Base-by-base conservation (phyloP, 1,140 invertebrate species). In the Drosophila kohkoa region DNA sequence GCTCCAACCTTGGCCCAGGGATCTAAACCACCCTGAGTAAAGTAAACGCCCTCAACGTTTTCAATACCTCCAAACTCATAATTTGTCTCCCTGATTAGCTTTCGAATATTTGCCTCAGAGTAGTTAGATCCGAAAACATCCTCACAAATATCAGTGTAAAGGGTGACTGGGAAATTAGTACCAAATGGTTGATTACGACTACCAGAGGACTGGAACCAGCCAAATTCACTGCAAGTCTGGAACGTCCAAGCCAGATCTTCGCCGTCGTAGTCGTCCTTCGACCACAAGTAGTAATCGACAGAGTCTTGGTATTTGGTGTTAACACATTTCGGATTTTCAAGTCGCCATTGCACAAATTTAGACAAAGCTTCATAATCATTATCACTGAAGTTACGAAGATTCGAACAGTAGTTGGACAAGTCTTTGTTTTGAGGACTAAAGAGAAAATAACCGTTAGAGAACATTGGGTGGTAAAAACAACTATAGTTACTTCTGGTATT, bases 201-300 rank as follows among this genome's bases (percentile, higher is more conserved):
- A 59, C 92, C 93, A 0, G 95, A 94, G 0, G 95, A 95, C 92
- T 96, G 95, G 85, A 93, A 96, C 91, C 95, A 96, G 49, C 95
- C 96, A 81, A 95, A 96, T 89, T 96, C 96, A 10, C 93, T 94
- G 91, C 96, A 97, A 0, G 95, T 96, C 90, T 96, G 96, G 82
- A 96, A 96, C 5, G 90, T 92, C 96, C 96, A 96, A 2, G 60
- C 64, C 13, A 89, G 46, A 41, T 30, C 63, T 32, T 62, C 85
- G 6, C 70, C 79, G 38, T 87, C 58, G 35, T 75, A 69, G 54
- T 79, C 66, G 1, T 85, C 55, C 60, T 72, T 80, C 1, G 82
- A 60, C 65, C 85, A 77, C 28, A 79, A 72, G 35, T 85, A 90
- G 30, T 82, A 91, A 13, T 54, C 13, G 4, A 91, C 48, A 15